Conservation (phyloP, 1,140 invertebrate genomes). For the Pectinophora gossypiella region DNA sequence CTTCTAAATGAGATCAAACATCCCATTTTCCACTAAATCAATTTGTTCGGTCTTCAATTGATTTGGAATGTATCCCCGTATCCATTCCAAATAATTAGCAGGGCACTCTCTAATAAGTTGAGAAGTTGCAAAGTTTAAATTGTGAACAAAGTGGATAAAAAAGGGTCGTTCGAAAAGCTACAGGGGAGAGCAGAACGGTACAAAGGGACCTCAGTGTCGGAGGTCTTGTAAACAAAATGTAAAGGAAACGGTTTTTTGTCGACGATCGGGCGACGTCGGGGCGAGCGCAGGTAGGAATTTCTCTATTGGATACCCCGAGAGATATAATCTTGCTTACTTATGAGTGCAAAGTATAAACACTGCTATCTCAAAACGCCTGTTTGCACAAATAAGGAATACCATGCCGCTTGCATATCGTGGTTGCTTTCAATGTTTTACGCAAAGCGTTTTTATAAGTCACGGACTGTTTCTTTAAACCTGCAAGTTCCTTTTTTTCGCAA, state of each 20-base stretch:
- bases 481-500: too few relatives aligned
- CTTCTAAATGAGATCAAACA: too few relatives aligned
- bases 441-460: too few relatives aligned
- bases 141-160: constrained; percentile 55
- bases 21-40: too few relatives aligned
- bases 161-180: constrained; percentile 45
- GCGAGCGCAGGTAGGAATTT: constrained; percentile 59
- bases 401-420: constrained; percentile 41
- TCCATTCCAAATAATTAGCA: background rate
- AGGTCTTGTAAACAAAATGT: constrained; percentile 68
- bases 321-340: constrained; percentile 61
- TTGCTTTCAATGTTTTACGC: constrained; percentile 14
- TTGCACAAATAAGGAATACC: constrained; percentile 60
- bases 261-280: constrained; percentile 45
- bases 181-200: constrained; percentile 27
- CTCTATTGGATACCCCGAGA: constrained; percentile 26
- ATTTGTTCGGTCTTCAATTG: too few relatives aligned
- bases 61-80: too few relatives aligned
- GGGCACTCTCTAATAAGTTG: constrained; percentile 36
- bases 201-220: constrained; percentile 61
- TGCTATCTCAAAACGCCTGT: constrained; percentile 55
- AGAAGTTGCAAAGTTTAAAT: constrained; percentile 41
- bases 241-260: constrained; percentile 68
- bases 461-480: too few relatives aligned
- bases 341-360: constrained; percentile 53